Evolutionary conservation across 2,888 invertebrate genomes (phyloP).

Genomic region (Polia nebulosa): DNA sequence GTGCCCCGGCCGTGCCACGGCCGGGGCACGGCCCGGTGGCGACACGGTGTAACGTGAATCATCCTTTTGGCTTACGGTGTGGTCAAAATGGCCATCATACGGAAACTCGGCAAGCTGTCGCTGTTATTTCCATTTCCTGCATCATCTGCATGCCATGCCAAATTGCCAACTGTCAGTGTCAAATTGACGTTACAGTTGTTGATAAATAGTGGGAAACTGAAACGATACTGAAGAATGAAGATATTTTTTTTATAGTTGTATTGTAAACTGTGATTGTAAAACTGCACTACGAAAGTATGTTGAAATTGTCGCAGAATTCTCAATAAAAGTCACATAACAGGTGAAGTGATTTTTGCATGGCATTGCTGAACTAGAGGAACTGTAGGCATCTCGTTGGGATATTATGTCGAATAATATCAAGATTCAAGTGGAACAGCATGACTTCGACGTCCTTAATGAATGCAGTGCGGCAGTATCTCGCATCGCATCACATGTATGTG

Average conservation of each 20-base stretch:
- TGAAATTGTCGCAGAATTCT: neutral
- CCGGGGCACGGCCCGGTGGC: too few species aligned
- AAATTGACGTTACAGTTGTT: constrained; percentile 31
- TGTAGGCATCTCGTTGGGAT: neutral
- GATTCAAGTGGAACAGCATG: constrained; percentile 42
- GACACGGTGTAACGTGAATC: too few species aligned
- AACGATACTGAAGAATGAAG: neutral
- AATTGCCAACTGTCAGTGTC: neutral
- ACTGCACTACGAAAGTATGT: neutral
- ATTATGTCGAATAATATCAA: constrained; percentile 27
- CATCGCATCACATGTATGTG: constrained; percentile 80
- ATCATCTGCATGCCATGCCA: too few species aligned
- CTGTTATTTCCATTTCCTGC: neutral
- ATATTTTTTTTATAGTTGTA: neutral
- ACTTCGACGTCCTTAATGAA: constrained; percentile 61
- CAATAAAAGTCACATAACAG: neutral
- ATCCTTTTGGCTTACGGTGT: too few species aligned
- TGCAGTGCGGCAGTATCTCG: constrained; percentile 78
- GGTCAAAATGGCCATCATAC: neutral
- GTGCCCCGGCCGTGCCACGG: too few species aligned
- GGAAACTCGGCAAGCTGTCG: too few species aligned
- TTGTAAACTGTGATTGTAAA: neutral
- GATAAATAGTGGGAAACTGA: constrained; percentile 51
- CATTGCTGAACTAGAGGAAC: neutral
- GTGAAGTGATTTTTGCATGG: neutral